Base-by-base conservation (phyloP, 2,113 vertebrate species). In the Melanocharis versteri region DNA sequence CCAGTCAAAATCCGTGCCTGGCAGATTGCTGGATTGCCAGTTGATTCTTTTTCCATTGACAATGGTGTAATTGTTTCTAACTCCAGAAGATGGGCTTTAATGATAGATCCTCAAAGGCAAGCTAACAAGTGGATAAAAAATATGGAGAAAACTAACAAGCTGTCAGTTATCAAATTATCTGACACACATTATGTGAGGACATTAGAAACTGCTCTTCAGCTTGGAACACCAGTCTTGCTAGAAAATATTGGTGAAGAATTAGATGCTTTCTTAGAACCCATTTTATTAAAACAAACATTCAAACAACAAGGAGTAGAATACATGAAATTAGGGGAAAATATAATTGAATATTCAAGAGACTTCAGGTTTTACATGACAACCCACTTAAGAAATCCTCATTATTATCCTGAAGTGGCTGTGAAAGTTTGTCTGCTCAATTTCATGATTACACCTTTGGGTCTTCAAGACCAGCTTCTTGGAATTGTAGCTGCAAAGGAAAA, bases 121-220 rank as follows among this genome's bases (percentile, higher is more conserved):
- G 99, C 99, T 93, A 99, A 99, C 96, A 99, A 99, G 48, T 99
- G 99, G 99, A 89, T 99, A 78, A 99, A 99, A 92, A 99, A 99
- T 85, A 99, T 99, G 99, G 99, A 99, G 95, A 99, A 98, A 91
- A 79, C 30, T 6, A 99, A 99, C 89, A 99, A 97, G 53, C 97
- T 99, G 24, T 96, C 98, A 10, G 97, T 99, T 75, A 99, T 99
- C 96, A 99, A 99, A 93, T 97, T 99, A 44, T 98, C 99, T 8
- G 99, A 99, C 69, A 44, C 94, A 16, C 98, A 98, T 94, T 99
- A 99, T 15, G 96, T 99, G 66, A 98, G 99, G 82, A 96, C 89
- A 0, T 91, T 99, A 93, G 99, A 99, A 97, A 99, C 98, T 5
- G 97, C 98, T 35, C 98, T 99, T 66, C 99, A 99, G 93, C 98